Base-by-base conservation (phyloP, 2,113 vertebrate species). In the Solenodon paradoxus region DNA sequence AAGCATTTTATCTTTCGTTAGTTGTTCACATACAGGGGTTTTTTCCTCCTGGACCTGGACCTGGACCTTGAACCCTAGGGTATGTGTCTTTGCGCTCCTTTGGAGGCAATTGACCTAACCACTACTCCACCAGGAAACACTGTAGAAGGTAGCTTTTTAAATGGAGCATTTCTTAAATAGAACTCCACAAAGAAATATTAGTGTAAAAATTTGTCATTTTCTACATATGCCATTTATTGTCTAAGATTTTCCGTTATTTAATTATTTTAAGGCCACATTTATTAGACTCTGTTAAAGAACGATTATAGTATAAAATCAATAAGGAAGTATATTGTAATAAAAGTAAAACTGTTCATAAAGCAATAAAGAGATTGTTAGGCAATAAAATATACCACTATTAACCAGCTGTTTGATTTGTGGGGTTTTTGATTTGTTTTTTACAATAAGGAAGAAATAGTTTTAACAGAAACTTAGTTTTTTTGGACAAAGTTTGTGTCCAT, bases 261-360 rank as follows among this genome's bases (percentile, higher is more conserved):
- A 92, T 45, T 96, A 59, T 88, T 88, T 96, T 83, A 71, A 96
- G 42, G 57, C 35, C 32, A 92, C 10, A 77, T 95, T 95, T 95
- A 57, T 9, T 59, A 32, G 38, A 79, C 20, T 64, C 20, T 10
- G 28, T 90, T 93, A 84, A 94, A 90, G 63, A 94, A 86, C 10
- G 75, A 47, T 90, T 90, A 38, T 20, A 69, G 3, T 82, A 15
- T 45, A 51, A 82, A 84, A 64, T 17, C 26, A 87, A 4, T 26
- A 66, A 19, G 11, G 9, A 63, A 40, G 20, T 68, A 40, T 45
- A 28, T 7, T 77, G 0, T 87, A 66, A 66, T 78, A 59, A 42
- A 78, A 69, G 64, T 86, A 92, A 82, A 80, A 90, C 16, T 57
- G 26, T 91, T 91, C 38, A 71, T 32, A 93, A 57, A 77, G 38